Conservation (phyloP, 2,888 invertebrate genomes). For the Melieria omissa region DNA sequence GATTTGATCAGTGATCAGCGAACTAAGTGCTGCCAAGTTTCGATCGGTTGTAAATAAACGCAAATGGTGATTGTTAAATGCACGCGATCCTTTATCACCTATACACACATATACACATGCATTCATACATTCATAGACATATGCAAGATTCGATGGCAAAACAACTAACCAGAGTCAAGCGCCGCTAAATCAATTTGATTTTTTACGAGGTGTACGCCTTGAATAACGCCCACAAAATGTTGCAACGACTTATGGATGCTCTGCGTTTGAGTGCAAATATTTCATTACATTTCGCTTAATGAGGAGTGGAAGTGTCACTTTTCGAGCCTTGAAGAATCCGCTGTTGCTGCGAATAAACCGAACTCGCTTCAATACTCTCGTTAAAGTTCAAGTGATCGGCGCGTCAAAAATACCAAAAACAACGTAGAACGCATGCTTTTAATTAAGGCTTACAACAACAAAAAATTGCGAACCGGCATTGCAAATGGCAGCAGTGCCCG, state of each 20-base stretch:
- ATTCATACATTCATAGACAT: background rate
- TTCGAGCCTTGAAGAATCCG: too few species aligned
- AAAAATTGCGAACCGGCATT: background rate
- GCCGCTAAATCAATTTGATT: background rate
- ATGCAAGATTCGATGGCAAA: background rate
- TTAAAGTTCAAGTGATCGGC: too few species aligned
- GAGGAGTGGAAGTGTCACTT: too few species aligned
- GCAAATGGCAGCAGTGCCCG: background rate
- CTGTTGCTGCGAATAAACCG: too few species aligned
- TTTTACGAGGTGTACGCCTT: constrained; percentile 1
- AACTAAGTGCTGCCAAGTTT: background rate
- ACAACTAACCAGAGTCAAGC: background rate
- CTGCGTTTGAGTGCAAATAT: background rate
- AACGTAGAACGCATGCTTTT: background rate
- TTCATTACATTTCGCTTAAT: too few species aligned
- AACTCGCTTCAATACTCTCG: too few species aligned
- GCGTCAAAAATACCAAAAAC: too few species aligned
- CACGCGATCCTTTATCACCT: constrained; percentile 16
- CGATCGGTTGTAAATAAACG: background rate
- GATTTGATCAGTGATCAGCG: background rate
- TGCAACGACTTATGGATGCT: constrained; percentile 11
- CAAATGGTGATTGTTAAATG: background rate
- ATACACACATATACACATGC: background rate
- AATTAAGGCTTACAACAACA: background rate
- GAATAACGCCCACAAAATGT: background rate